Conservation (phyloP, 2,113 vertebrate species). For the Muntiacus reevesi region DNA sequence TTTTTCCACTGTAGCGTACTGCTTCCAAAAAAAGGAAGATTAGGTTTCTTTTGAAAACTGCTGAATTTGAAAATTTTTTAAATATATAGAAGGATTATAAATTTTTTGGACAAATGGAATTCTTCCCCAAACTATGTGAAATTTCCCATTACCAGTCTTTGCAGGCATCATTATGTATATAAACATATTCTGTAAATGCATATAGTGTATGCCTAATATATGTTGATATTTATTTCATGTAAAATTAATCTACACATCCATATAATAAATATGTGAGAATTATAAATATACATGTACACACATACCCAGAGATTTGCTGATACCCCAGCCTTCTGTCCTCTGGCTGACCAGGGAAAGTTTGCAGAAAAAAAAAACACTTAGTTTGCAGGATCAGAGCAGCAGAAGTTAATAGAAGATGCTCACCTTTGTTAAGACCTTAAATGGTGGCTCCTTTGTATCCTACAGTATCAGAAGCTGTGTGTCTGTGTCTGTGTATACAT, state of each 20-base stretch:
- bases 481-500: accelerated
- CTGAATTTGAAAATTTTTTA: not conserved
- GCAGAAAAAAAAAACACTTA: not conserved
- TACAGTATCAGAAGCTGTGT: not conserved
- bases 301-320: not conserved
- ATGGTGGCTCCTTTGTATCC: not conserved
- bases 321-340: accelerated
- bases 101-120: not conserved
- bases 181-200: not conserved
- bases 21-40: not conserved
- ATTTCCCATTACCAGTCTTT: not conserved
- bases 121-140: not conserved
- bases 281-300: not conserved
- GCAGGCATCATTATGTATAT: not conserved
- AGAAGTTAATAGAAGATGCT: not conserved
- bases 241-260: not conserved
- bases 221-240: not conserved
- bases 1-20: not conserved
- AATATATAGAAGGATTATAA: not conserved
- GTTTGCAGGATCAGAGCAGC: not conserved
- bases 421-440: not conserved
- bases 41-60: not conserved
- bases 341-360: not conserved
- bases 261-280: not conserved
- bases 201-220: not conserved